Base-by-base conservation (phyloP, 2,113 vertebrate genomes). In the Tympanuchus pallidicinctus region DNA sequence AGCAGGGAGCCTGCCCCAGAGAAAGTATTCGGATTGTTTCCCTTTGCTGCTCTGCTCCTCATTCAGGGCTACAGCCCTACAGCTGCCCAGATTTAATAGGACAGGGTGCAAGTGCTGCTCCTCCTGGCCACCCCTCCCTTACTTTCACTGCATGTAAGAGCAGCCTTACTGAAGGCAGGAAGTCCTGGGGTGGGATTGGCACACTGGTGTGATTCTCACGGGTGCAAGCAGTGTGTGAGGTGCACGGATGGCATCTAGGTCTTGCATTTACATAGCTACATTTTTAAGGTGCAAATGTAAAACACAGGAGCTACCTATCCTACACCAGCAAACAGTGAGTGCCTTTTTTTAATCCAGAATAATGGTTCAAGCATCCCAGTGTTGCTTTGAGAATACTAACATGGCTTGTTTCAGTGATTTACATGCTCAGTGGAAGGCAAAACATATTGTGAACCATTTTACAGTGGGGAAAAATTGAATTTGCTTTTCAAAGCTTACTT, bases 401-500 rank as follows among this genome's bases (percentile, higher is more conserved):
- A 54, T 21, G 18, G 30, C 56, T 86, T 73, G 48, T 43, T 66
- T 27, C 67, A 57, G 24, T 27, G 57, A 70, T 54, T 63, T 66
- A 16, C 42, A 63, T 1, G 22, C 78, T 86, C 52, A 54, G 40
- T 75, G 32, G 38, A 75, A 90, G 72, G 67, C 25, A n/a, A 93
- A 80, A 63, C 9, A 30, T 59, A 90, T 13, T 7, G 54, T 24
- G 21, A 90, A 83, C 32, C 24, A 25, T 56, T 73, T 80, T 13
- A 91, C 4, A 22, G n/a, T 25, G 42, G 30, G 13, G 24, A 34
- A n/a, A 59, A 28, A 19, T 65, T 79, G 57, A 27, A 70, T 88
- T 92, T 73, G 65, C 64, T 70, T 93, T 70, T 82, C 76, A 63
- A 90, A 86, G 79, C 65, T 81, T n/a, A 34, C 73, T 76, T 42